phyloP scores from a whole-genome alignment of 2,113 vertebrate species.

The Manacus vitellinus region DNA sequence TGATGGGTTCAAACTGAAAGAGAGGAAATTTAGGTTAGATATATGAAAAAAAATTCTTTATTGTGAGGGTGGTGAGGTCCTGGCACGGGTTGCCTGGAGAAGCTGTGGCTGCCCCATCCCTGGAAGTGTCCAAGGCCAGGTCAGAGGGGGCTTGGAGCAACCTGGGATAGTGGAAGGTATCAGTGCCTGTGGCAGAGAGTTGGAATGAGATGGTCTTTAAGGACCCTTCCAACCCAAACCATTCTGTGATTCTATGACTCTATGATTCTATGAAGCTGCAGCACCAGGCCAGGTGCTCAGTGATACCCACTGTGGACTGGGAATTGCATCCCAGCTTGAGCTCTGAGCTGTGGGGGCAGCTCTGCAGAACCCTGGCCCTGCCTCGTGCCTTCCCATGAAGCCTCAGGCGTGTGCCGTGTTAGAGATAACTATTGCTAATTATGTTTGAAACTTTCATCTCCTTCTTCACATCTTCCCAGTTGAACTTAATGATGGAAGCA shows the following conservation, averaged over 20 bases:
- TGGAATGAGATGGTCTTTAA: background rate
- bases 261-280: background rate
- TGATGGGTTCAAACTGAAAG: background rate
- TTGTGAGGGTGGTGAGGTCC: background rate
- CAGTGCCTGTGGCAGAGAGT: background rate
- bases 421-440: slow-evolving; percentile 51
- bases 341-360: background rate
- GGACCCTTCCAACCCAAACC: background rate
- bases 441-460: slow-evolving; percentile 33
- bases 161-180: background rate
- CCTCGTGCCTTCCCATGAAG: background rate
- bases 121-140: background rate
- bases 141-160: fast-evolving
- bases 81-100: background rate
- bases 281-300: background rate
- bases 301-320: fast-evolving
- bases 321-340: background rate
- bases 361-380: background rate
- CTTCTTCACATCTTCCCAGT: slow-evolving; percentile 35
- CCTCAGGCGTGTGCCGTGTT: background rate
- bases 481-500: slow-evolving; percentile 38
- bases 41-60: background rate
- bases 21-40: background rate
- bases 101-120: background rate
- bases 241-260: background rate